Evolutionary conservation across 2,797 vertebrate genomes (phyloP).

Genomic region (Hephaestus fuliginosus): DNA sequence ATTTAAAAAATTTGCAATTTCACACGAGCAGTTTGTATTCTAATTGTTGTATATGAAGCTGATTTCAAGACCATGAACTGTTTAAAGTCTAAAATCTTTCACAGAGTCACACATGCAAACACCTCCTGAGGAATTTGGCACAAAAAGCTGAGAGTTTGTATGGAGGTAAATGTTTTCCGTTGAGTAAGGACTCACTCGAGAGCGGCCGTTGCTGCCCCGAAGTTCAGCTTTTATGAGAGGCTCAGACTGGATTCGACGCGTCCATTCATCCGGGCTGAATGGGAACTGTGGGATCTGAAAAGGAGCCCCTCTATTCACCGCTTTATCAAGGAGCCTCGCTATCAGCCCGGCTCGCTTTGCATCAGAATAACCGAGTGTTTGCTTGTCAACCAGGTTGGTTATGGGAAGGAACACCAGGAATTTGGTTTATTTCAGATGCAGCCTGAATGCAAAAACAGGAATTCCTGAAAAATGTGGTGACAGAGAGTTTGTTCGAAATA

Average conservation of each 20-base stretch:
- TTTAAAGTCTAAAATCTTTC: neutral
- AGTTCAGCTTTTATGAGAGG: constrained; percentile 59
- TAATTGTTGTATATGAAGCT: neutral
- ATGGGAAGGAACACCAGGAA: constrained; percentile 63
- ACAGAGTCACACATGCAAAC: neutral
- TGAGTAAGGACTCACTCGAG: neutral
- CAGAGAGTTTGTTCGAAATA: neutral
- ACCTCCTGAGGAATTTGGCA: constrained; percentile 6
- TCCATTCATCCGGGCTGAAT: constrained; percentile 70
- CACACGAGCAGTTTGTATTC: neutral
- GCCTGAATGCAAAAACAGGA: constrained; percentile 33
- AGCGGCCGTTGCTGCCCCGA: constrained; percentile 70
- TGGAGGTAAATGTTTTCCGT: constrained; percentile 31
- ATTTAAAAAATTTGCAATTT: neutral
- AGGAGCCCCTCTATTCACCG: constrained; percentile 58
- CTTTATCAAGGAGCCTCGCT: constrained; percentile 42
- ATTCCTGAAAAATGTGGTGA: constrained; percentile 1
- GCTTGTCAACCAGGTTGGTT: constrained; percentile 64
- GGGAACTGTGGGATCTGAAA: constrained; percentile 62
- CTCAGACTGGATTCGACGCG: constrained; percentile 55
- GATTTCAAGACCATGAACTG: neutral
- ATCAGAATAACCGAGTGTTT: constrained; percentile 66
- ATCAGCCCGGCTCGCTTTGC: constrained; percentile 70
- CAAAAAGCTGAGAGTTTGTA: neutral
- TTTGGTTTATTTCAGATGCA: constrained; percentile 35